These are phyloP conservation scores for Brachionus sp. DNA, from an alignment of 1,140 invertebrate genomes.

Conservation along the genomic window DNA sequence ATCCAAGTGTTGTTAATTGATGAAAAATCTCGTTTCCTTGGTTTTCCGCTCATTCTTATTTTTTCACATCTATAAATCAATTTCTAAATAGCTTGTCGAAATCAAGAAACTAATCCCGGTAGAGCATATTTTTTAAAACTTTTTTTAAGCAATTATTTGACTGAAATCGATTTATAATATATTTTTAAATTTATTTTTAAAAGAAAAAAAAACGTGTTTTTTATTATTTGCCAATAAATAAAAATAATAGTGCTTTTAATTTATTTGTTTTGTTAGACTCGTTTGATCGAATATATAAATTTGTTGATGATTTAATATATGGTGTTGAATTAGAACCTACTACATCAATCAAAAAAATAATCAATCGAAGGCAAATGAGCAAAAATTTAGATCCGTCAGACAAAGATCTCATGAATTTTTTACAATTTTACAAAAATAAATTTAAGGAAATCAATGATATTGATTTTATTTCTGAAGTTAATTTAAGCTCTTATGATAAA, in stretches of 20 bases:
- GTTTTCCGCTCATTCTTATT: background rate
- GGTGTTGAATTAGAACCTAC: background rate
- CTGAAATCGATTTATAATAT: background rate
- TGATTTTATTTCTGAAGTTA: background rate
- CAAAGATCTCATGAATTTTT: conserved; percentile 4
- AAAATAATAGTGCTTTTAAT: background rate
- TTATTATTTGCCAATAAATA: background rate
- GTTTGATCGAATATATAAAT: conserved; percentile 9
- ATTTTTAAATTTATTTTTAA: background rate
- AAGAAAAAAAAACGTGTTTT: background rate
- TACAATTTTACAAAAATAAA: background rate
- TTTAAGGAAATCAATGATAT: background rate
- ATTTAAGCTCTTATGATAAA: background rate
- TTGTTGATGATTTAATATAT: conserved; percentile 15
- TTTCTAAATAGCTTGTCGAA: background rate
- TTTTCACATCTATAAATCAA: background rate
- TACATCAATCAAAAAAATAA: conserved; percentile 1
- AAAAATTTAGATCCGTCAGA: background rate
- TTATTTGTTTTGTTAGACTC: conserved; percentile 2
- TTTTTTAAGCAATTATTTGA: background rate
- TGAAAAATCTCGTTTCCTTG: background rate
- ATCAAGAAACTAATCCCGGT: background rate
- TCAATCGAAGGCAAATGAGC: background rate
- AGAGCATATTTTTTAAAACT: background rate
- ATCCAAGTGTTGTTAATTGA: background rate